Conservation (phyloP, 2,113 vertebrate genomes). For the Xiphorhynchus elegans region DNA sequence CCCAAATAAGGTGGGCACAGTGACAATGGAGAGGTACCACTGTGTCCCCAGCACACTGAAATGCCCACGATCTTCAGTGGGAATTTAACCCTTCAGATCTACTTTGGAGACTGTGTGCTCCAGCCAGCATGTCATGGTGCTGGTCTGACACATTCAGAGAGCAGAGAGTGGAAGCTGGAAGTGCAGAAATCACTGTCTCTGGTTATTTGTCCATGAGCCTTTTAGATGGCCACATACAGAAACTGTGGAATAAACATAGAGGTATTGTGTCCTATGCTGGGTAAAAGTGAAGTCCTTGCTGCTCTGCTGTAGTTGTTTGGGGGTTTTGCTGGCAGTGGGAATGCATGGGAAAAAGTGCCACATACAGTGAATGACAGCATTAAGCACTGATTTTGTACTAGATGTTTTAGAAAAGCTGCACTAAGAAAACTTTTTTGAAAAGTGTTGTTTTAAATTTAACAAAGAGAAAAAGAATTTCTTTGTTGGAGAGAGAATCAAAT, state of each 20-base stretch:
- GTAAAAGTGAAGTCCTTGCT: background rate
- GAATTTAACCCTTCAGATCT: background rate
- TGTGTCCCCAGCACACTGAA: background rate
- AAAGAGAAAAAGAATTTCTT: background rate
- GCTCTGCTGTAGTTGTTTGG: background rate
- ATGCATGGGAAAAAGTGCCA: background rate
- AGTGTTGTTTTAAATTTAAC: background rate
- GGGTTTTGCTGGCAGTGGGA: background rate
- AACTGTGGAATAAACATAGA: background rate
- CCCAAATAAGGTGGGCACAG: background rate
- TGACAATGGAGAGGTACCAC: slow-evolving; percentile 22
- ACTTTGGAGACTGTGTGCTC: background rate
- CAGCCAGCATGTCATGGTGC: accelerated
- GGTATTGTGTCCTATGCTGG: background rate
- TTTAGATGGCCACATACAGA: background rate
- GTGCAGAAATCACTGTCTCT: background rate
- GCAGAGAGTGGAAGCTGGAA: background rate
- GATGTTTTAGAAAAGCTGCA: background rate
- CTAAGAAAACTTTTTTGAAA: background rate
- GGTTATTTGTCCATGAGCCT: background rate
- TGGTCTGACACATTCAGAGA: background rate
- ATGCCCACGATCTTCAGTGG: background rate
- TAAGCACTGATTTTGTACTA: background rate
- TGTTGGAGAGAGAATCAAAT: background rate
- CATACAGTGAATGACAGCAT: background rate